phyloP scores from a whole-genome alignment of 1,140 invertebrate species.

The Thaumatotibia leucotreta region DNA sequence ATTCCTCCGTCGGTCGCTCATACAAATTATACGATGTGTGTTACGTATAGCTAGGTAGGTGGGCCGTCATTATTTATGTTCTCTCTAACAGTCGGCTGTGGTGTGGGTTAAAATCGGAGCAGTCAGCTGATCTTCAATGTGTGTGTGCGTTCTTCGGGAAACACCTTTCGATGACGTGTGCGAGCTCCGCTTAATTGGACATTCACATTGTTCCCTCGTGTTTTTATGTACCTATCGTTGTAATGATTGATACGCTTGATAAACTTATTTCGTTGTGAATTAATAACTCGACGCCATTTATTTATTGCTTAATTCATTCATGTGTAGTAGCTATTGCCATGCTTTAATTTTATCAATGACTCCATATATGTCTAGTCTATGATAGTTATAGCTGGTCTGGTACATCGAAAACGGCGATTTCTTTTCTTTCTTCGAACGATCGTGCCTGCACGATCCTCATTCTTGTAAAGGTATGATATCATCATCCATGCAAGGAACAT shows the following conservation, averaged over 20 bases:
- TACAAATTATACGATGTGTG: constrained; percentile 70
- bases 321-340: neutral
- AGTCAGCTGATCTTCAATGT: constrained; percentile 71
- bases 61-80: constrained; percentile 76
- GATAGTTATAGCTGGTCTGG: neutral
- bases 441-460: neutral
- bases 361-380: neutral
- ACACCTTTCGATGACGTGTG: constrained; percentile 75
- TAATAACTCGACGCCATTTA: constrained; percentile 12
- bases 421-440: neutral
- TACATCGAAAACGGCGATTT: neutral
- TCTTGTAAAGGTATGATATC: neutral
- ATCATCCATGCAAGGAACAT: constrained; percentile 27
- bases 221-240: constrained; percentile 42
- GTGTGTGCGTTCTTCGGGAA: constrained; percentile 74
- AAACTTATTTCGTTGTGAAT: constrained; percentile 14
- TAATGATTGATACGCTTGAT: constrained; percentile 34
- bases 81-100: constrained; percentile 69
- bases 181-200: constrained; percentile 72
- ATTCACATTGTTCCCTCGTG: constrained; percentile 68
- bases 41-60: constrained; percentile 72
- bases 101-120: constrained; percentile 75
- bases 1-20: constrained; percentile 60
- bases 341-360: constrained; percentile 1
- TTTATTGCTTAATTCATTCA: constrained; percentile 11